A percentile compares a stretch with the other conserved stretches of the same genome.
These are phyloP conservation scores for Butorides virescens DNA, from an alignment of 2,113 vertebrate genomes.

Conservation along the genomic window DNA sequence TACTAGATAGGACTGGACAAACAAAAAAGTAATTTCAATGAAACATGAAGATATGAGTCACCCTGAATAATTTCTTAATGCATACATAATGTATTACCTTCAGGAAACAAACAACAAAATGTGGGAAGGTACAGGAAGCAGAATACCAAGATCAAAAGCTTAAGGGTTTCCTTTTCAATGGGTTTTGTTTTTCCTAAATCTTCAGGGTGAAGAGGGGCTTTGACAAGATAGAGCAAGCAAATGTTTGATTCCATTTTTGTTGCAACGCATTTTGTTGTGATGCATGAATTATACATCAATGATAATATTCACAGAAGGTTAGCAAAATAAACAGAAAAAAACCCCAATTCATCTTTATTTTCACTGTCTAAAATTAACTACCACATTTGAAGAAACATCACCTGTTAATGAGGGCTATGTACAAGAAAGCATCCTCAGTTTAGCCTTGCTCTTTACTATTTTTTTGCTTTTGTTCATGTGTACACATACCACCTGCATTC, in stretches of 20 bases:
- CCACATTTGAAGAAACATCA: not conserved
- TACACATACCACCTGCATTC: not conserved
- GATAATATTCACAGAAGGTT: not conserved
- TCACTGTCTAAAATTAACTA: not conserved
- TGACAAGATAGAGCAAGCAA: not conserved
- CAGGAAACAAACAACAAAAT: not conserved
- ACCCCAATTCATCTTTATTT: not conserved
- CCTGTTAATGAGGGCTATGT: rapidly evolving
- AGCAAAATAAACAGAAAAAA: not conserved
- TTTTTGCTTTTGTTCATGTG: not conserved
- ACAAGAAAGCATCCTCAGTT: not conserved
- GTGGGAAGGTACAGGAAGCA: not conserved
- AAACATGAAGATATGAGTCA: not conserved
- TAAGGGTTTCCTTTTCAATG: not conserved
- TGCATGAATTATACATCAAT: not conserved
- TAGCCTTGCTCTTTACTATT: not conserved
- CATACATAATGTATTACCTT: not conserved
- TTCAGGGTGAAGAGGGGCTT: not conserved
- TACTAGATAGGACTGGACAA: not conserved
- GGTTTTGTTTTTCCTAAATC: not conserved
- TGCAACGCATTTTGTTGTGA: not conserved
- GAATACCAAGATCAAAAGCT: not conserved
- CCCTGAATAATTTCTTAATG: not conserved
- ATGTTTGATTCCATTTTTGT: not conserved
- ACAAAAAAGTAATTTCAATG: not conserved